These are phyloP conservation scores for Tipula lateralis DNA, from an alignment of 2,888 invertebrate species.

Conservation along the genomic window DNA sequence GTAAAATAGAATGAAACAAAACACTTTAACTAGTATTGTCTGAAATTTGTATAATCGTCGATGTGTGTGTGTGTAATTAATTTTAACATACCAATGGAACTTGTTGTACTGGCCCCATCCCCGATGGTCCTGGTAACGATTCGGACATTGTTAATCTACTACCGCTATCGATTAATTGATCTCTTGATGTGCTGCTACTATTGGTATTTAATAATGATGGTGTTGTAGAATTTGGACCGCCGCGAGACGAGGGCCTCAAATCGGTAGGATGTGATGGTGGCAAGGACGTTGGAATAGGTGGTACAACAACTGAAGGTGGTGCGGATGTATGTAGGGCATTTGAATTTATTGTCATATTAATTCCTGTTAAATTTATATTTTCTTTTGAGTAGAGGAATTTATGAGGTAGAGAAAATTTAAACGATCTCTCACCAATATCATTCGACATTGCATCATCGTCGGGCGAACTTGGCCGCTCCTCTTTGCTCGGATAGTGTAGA, in stretches of 20 bases:
- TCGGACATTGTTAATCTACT: constrained; percentile 40
- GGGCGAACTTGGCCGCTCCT: constrained; percentile 52
- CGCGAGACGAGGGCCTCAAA: constrained; percentile 40
- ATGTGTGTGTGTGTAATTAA: no score
- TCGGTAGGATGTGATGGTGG: constrained; percentile 31
- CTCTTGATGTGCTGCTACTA: constrained; percentile 39
- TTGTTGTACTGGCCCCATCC: constrained; percentile 80
- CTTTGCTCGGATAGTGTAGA: constrained; percentile 36
- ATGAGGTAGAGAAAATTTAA: constrained; percentile 39
- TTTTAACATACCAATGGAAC: constrained; percentile 70
- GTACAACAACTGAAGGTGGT: constrained; percentile 44
- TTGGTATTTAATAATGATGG: constrained; percentile 43
- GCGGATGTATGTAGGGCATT: constrained; percentile 41
- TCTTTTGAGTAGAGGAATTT: constrained; percentile 26
- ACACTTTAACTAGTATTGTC: not conserved
- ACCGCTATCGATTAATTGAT: constrained; percentile 36
- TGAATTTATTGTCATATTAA: constrained; percentile 60
- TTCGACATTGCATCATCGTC: constrained; percentile 58
- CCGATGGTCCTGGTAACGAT: constrained; percentile 65
- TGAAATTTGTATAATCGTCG: not conserved
- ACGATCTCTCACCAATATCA: constrained; percentile 52
- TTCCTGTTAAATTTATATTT: constrained; percentile 41
- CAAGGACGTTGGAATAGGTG: constrained; percentile 42
- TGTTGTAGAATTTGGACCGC: constrained; percentile 40
- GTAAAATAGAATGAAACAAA: constrained; percentile 45